Evolutionary conservation across 2,888 invertebrate genomes (phyloP), one percentile per base, ranked within the genome.

Genomic region (Ctenicera cuprea): DNA sequence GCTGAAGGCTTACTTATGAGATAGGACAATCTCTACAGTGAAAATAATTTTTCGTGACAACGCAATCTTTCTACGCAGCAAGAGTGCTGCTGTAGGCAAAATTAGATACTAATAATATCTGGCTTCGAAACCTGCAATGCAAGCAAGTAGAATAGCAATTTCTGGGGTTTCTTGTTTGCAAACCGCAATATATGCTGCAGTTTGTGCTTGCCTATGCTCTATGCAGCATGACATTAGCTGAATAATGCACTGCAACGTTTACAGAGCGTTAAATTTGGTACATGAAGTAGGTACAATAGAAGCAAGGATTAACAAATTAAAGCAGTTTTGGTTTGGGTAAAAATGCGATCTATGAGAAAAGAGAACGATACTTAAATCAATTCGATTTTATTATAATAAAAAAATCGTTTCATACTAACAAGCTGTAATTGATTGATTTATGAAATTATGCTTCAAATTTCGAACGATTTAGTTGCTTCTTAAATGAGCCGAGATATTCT

Each of bases 161-260:
- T 67, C 57, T 67, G 67, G 57, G 38, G 30, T 59, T 67, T 67
- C 41, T 59, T 67, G 67, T 57, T 67, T 57, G 57, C 54, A 16
- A 33, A 67, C 50, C 48, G 16, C 45, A 48, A 48, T 64, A 48
- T 54, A 54, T 43, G 57, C 2, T 66, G 65, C 65, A 66, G 67
- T 37, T 57, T 67, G 33, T 52, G 67, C 52, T 57, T 38, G 67
- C 59, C 41, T 48, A 59, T 59, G 67, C 67, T 45, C 41, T 48
- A 59, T 59, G 67, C 67, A 67, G 59, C 67, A 59, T 59, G 67
- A 67, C 67, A 57, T 67, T 67, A 67, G 43, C 67, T 67, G 67
- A 67, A 67, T 67, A 67, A 57, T 57, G 59, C 67, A 67, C 26
- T 67, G n/a, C 26, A 43, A 45, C 37, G 54, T 59, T 59, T 66